These are phyloP conservation scores for Xenotilapia caudafasciata DNA, from an alignment of 2,113 vertebrate species.

Conservation along the genomic window DNA sequence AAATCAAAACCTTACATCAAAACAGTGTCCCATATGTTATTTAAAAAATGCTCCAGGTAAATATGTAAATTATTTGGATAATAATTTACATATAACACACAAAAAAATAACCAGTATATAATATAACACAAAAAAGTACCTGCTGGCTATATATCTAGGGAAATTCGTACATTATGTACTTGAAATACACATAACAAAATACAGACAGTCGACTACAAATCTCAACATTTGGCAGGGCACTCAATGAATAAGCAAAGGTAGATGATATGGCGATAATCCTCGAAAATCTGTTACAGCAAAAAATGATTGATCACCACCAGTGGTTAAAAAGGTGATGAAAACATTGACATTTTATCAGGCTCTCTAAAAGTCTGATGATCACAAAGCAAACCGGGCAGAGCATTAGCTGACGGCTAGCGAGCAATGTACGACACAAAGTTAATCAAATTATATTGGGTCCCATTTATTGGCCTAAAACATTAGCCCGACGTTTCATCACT, in stretches of 20 bases:
- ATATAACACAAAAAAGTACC: background rate
- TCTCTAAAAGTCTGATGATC: background rate
- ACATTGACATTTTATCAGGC: background rate
- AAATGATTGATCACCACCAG: background rate
- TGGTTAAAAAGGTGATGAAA: background rate
- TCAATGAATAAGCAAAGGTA: background rate
- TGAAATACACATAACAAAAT: background rate
- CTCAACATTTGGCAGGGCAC: background rate
- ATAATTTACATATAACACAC: too few relatives aligned
- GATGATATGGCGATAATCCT: background rate
- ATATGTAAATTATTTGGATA: background rate
- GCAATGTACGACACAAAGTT: constrained; percentile 37
- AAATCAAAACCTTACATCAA: background rate
- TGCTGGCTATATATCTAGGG: background rate
- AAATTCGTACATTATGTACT: background rate
- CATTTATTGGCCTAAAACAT: background rate
- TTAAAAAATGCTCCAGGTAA: background rate
- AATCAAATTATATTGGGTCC: background rate
- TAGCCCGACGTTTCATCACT: background rate
- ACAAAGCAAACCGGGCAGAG: constrained; percentile 13
- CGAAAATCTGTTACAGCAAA: background rate
- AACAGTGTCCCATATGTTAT: background rate
- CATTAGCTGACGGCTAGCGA: constrained; percentile 17
- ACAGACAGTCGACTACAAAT: background rate
- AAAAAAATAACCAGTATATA: background rate